Percentiles rank a stretch among this genome's conserved stretches.
Evolutionary conservation across 1,140 invertebrate species (phyloP).

Genomic region (Trypoxylus dichotomus): DNA sequence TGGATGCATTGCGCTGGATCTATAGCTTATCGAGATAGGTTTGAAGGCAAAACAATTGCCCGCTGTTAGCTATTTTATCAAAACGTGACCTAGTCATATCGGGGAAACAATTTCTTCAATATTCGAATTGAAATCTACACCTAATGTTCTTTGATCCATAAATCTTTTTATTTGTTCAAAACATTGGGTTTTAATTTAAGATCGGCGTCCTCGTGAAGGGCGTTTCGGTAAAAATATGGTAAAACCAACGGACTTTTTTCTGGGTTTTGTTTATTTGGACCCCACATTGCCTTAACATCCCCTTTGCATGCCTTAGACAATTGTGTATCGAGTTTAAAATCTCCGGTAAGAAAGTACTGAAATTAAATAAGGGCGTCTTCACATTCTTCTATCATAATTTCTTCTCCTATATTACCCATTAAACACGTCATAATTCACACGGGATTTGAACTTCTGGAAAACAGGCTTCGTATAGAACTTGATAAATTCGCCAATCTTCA

Average conservation of each 20-base stretch:
- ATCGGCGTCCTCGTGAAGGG: constrained; percentile 72
- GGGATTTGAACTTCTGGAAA: constrained; percentile 75
- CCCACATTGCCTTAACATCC: constrained; percentile 82
- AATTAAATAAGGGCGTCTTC: constrained; percentile 91
- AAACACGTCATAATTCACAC: constrained; percentile 90
- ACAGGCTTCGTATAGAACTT: constrained; percentile 83
- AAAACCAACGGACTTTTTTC: constrained; percentile 75
- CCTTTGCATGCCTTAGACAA: constrained; percentile 82
- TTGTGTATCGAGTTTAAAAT: constrained; percentile 90
- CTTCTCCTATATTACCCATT: constrained; percentile 86
- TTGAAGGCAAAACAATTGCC: constrained; percentile 92
- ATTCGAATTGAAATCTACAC: constrained; percentile 91
- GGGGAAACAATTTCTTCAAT: constrained; percentile 87
- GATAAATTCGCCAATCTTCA: constrained; percentile 91
- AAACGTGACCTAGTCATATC: constrained; percentile 84
- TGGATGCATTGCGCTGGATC: constrained; percentile 44
- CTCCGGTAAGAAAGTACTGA: constrained; percentile 94
- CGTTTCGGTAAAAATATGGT: constrained; percentile 88
- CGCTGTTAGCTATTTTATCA: constrained; percentile 79
- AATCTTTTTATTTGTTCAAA: constrained; percentile 83
- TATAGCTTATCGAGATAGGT: constrained; percentile 76
- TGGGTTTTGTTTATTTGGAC: constrained; percentile 68
- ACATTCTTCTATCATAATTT: constrained; percentile 85
- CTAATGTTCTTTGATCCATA: constrained; percentile 88
- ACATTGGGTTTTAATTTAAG: constrained; percentile 67